phyloP scores from a whole-genome alignment of 2,888 invertebrate species.

The Epirrhoe alternata region DNA sequence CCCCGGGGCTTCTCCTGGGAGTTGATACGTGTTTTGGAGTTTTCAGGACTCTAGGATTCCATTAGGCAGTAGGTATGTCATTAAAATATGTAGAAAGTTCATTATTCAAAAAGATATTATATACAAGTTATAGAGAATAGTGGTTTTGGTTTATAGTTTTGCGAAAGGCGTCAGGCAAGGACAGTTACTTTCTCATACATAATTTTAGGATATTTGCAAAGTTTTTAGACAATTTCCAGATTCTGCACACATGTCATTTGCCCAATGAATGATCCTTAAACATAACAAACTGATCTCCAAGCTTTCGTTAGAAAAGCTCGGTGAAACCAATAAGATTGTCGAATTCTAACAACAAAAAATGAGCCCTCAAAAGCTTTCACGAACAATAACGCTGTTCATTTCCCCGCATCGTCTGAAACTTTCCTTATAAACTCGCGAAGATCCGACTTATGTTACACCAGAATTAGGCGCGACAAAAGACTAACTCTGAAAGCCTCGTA shows the following conservation, averaged over 20 bases:
- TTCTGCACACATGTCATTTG: no score
- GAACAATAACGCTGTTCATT: not conserved
- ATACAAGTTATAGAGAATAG: not conserved
- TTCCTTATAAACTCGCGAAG: not conserved
- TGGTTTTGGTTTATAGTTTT: not conserved
- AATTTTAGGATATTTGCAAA: no score
- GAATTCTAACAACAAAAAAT: not conserved
- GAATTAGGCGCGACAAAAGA: not conserved
- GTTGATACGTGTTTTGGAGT: conserved; percentile 6
- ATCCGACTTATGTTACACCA: not conserved
- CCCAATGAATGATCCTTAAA: no score
- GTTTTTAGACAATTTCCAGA: no score
- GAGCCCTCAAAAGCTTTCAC: no score
- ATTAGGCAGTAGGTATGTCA: not conserved
- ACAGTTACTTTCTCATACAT: no score
- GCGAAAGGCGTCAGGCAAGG: no score
- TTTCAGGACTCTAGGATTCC: not conserved
- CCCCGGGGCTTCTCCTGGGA: conserved; percentile 35
- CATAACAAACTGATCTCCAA: no score
- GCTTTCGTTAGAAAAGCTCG: no score
- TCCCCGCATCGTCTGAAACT: not conserved
- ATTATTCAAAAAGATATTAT: not conserved
- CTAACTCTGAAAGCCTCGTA: not conserved
- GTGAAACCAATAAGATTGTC: not conserved
- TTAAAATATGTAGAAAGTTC: not conserved